A percentile compares a stretch with the other conserved stretches of the same genome.
These are phyloP conservation scores for Acanthurus leucopareius DNA, from an alignment of 2,797 vertebrate genomes.

Conservation along the genomic window DNA sequence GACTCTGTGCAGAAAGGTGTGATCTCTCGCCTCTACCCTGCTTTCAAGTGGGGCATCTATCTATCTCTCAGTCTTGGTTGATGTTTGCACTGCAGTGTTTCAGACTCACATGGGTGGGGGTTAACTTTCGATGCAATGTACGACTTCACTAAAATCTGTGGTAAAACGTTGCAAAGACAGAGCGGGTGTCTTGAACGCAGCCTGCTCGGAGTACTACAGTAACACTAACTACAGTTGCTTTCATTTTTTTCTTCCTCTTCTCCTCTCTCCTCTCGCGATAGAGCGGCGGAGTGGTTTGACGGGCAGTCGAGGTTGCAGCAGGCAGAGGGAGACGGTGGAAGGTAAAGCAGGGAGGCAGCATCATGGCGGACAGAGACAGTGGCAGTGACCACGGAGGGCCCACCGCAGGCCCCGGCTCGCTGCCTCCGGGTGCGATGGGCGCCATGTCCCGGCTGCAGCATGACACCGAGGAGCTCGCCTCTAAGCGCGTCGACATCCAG, in stretches of 20 bases:
- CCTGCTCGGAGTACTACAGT: slow-evolving; percentile 65
- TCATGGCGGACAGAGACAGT: slow-evolving; percentile 99
- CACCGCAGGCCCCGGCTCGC: slow-evolving; percentile 89
- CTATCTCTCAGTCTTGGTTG: slow-evolving; percentile 4
- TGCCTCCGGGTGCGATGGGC: slow-evolving; percentile 88
- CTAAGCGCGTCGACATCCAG: slow-evolving; percentile 99
- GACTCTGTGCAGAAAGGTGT: not conserved
- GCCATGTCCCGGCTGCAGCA: slow-evolving; percentile 94
- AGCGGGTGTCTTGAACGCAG: slow-evolving; percentile 71
- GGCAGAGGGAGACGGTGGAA: slow-evolving; percentile 89
- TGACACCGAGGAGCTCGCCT: slow-evolving; percentile 98
- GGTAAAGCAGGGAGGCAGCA: slow-evolving; percentile 92
- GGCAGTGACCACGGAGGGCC: slow-evolving; percentile 96
- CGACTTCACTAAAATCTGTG: slow-evolving; percentile 3
- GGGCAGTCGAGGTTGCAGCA: slow-evolving; percentile 91
- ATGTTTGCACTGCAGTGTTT: slow-evolving; percentile 48
- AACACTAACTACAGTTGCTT: slow-evolving; percentile 67
- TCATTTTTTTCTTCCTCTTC: slow-evolving; percentile 60
- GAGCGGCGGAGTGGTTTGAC: slow-evolving; percentile 86
- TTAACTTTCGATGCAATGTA: slow-evolving; percentile 34
- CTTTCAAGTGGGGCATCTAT: not conserved
- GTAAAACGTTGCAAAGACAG: slow-evolving; percentile 54
- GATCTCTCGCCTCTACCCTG: not conserved
- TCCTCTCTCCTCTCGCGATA: slow-evolving; percentile 90
- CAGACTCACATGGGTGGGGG: slow-evolving; percentile 36